A percentile compares a stretch with the other conserved stretches of the same genome.
These are phyloP conservation scores for Drosophila quadrilineata DNA, from an alignment of 1,140 invertebrate genomes.

Conservation along the genomic window DNA sequence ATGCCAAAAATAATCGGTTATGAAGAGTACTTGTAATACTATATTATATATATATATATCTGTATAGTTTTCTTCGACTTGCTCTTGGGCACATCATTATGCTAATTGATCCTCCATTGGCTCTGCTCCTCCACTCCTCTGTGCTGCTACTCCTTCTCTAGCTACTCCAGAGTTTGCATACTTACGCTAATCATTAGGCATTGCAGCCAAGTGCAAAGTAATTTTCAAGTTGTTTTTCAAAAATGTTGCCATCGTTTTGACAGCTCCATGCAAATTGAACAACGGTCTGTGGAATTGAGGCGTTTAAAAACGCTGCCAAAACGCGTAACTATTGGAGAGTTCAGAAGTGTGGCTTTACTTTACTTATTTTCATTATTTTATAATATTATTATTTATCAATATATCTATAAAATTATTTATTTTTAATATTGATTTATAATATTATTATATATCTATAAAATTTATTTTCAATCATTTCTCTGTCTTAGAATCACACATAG, in stretches of 20 bases:
- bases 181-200: conserved; percentile 68
- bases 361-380: background rate
- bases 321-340: background rate
- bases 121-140: background rate
- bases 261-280: conserved; percentile 3
- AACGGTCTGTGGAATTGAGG: background rate
- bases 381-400: too few species aligned
- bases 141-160: background rate
- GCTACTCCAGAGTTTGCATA: conserved; percentile 17
- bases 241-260: background rate
- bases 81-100: conserved; percentile 30
- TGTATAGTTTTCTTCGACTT: too few species aligned
- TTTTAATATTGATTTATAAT: too few species aligned
- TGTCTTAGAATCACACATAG: too few species aligned
- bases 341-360: background rate
- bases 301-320: conserved; percentile 23
- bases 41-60: too few species aligned
- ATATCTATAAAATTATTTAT: too few species aligned
- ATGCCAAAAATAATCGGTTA: too few species aligned
- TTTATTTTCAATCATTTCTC: too few species aligned
- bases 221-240: conserved; percentile 34
- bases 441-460: too few species aligned
- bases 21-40: too few species aligned
- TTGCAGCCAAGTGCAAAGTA: conserved; percentile 18
- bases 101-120: conserved; percentile 50